phyloP scores from a whole-genome alignment of 2,797 vertebrate species.

The Anabas testudineus region DNA sequence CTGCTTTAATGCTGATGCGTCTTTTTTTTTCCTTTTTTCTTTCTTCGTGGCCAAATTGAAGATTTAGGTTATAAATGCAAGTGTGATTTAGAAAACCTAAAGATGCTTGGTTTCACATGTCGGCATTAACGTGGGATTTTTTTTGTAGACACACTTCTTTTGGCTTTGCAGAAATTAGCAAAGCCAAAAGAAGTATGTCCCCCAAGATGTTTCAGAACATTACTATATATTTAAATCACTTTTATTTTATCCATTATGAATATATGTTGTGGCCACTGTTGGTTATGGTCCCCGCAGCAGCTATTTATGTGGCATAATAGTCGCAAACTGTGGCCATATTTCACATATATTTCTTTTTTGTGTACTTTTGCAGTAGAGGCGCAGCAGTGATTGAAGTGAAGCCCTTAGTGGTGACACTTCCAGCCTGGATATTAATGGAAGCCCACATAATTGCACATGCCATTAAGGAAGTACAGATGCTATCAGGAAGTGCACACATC shows the following conservation, averaged over 20 bases:
- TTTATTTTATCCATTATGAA: constrained; percentile 55
- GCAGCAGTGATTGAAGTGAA: constrained; percentile 71
- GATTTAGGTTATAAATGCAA: constrained; percentile 4
- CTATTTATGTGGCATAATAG: constrained; percentile 61
- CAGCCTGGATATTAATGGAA: constrained; percentile 83
- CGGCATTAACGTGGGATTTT: constrained; percentile 36
- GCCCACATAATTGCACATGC: constrained; percentile 87
- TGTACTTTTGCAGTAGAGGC: constrained; percentile 47
- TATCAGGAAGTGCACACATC: constrained; percentile 84
- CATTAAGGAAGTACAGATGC: constrained; percentile 90
- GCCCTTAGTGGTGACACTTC: constrained; percentile 71
- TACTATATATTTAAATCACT: constrained; percentile 59
- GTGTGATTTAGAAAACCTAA: constrained; percentile 24
- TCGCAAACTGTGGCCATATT: constrained; percentile 42
- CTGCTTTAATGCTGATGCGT: too few species aligned
- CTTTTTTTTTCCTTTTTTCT: background rate
- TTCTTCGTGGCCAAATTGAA: background rate
- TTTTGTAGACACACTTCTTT: constrained; percentile 29
- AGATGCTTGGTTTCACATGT: constrained; percentile 16
- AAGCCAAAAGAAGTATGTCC: constrained; percentile 19
- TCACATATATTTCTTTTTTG: constrained; percentile 52
- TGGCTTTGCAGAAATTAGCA: constrained; percentile 23
- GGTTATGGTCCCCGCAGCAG: constrained; percentile 35
- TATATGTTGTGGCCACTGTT: constrained; percentile 37
- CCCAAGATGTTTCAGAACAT: constrained; percentile 47